phyloP scores from a whole-genome alignment of 1,140 invertebrate species.

The Drosophila guanche region DNA sequence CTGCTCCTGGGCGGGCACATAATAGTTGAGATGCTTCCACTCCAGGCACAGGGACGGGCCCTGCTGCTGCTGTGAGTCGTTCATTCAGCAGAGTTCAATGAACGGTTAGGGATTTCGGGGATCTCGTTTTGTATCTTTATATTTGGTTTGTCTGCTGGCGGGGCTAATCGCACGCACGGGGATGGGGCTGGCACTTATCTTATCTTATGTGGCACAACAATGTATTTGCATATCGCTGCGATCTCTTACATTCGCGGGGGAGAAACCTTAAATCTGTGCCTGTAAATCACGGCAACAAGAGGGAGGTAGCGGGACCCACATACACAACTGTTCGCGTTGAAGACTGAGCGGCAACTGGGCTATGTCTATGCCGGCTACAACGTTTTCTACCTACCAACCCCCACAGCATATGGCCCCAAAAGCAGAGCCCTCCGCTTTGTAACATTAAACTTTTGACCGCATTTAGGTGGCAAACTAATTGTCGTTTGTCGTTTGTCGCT shows the following conservation, averaged over 20 bases:
- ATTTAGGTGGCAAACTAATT: slow-evolving; percentile 61
- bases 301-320: slow-evolving; percentile 2
- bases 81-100: slow-evolving; percentile 35
- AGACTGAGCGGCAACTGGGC: slow-evolving; percentile 47
- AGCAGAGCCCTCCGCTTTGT: slow-evolving; percentile 21
- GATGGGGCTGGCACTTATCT: slow-evolving; percentile 1
- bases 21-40: slow-evolving; percentile 79
- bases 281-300: too few relatives aligned
- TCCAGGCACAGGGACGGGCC: slow-evolving; percentile 68
- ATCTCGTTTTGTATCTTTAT: slow-evolving; percentile 2
- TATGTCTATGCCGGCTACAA: slow-evolving; percentile 32
- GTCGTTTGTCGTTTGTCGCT: slow-evolving; percentile 26
- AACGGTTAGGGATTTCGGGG: slow-evolving; percentile 8
- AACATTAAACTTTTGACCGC: slow-evolving; percentile 78
- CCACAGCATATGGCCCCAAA: slow-evolving; percentile 29
- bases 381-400: slow-evolving; percentile 52
- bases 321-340: slow-evolving; percentile 56
- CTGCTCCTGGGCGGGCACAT: slow-evolving; percentile 78
- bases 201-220: slow-evolving; percentile 41
- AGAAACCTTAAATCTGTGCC: slow-evolving; percentile 67
- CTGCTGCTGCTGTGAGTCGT: slow-evolving; percentile 19
- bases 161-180: slow-evolving; percentile 14
- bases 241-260: not conserved
- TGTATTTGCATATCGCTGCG: slow-evolving; percentile 55
- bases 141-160: slow-evolving; percentile 2